These are phyloP conservation scores for Nemotelus nigrinus DNA, from an alignment of 2,888 invertebrate genomes.

Conservation along the genomic window DNA sequence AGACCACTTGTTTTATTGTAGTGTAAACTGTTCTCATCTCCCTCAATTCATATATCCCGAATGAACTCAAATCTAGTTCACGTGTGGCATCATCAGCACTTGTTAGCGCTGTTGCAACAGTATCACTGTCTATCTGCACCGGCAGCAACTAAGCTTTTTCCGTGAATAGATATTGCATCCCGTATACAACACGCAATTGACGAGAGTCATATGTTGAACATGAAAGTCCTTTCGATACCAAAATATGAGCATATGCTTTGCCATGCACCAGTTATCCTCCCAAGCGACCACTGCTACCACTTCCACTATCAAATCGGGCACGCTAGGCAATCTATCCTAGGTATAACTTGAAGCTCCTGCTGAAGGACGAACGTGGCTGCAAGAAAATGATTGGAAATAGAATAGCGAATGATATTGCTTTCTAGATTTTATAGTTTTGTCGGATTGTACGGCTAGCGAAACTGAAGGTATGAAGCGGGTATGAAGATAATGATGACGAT, in stretches of 20 bases:
- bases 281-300: no score
- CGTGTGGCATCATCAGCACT: not conserved
- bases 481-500: no score
- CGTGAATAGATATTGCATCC: slow-evolving; percentile 19
- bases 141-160: not conserved
- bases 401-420: not conserved
- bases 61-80: slow-evolving; percentile 3
- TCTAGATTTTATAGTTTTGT: not conserved
- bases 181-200: slow-evolving; percentile 31
- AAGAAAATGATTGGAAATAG: slow-evolving; percentile 3
- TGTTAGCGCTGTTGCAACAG: not conserved
- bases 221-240: not conserved
- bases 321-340: no score
- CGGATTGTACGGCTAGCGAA: no score
- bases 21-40: not conserved
- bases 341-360: no score
- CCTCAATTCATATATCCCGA: not conserved
- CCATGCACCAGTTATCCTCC: not conserved
- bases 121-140: no score
- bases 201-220: slow-evolving; percentile 32
- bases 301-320: no score
- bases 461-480: no score
- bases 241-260: not conserved
- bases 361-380: not conserved
- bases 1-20: no score